phyloP scores from a whole-genome alignment of 1,140 invertebrate genomes.

The Drosophila grimshawi region DNA sequence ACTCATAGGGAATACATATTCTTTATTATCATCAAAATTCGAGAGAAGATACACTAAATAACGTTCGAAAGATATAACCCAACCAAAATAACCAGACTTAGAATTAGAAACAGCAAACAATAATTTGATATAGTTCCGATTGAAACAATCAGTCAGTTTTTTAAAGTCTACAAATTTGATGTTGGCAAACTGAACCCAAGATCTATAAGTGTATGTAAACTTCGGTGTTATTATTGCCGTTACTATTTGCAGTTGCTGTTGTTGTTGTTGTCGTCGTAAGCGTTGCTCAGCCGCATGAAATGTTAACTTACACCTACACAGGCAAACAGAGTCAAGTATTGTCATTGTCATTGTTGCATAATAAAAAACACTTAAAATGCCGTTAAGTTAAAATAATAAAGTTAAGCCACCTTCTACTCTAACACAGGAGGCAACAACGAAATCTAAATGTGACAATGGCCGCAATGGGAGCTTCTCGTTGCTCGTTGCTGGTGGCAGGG shows the following conservation, averaged over 20 bases:
- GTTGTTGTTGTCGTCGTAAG: constrained; percentile 6
- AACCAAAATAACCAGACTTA: too few relatives aligned
- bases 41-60: too few relatives aligned
- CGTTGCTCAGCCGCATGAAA: constrained; percentile 49
- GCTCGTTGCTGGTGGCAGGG: not conserved
- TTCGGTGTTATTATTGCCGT: not conserved
- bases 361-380: constrained; percentile 82
- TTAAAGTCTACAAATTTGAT: too few relatives aligned
- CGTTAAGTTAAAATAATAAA: constrained; percentile 84
- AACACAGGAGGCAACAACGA: constrained; percentile 71
- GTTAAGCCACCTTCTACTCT: constrained; percentile 56
- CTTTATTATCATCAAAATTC: too few relatives aligned
- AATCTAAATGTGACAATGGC: constrained; percentile 80
- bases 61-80: too few relatives aligned
- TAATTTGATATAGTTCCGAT: too few relatives aligned
- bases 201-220: not conserved
- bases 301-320: constrained; percentile 64
- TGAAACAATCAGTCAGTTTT: too few relatives aligned
- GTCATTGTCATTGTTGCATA: constrained; percentile 50
- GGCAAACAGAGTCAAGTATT: constrained; percentile 14
- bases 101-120: too few relatives aligned
- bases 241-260: not conserved
- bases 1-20: too few relatives aligned
- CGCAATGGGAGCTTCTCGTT: not conserved
- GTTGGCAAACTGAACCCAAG: too few relatives aligned